phyloP scores from a whole-genome alignment of 2,888 invertebrate genomes.

The Heliconius hortense region DNA sequence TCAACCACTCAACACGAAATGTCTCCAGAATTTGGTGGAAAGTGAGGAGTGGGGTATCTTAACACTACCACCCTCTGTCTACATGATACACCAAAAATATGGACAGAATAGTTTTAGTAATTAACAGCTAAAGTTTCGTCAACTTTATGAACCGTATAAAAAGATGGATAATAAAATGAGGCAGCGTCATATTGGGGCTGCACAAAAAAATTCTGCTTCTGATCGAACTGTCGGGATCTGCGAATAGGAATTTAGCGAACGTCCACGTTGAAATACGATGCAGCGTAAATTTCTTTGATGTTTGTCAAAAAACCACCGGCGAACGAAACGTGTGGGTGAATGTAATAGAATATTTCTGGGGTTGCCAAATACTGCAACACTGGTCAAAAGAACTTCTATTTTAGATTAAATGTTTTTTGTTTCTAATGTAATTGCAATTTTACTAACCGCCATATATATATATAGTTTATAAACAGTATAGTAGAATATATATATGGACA shows the following conservation, averaged over 20 bases:
- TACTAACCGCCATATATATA: neutral
- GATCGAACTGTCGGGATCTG: constrained; percentile 21
- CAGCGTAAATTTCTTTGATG: constrained; percentile 28
- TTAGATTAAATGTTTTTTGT: constrained; percentile 7
- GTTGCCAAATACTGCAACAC: constrained; percentile 16
- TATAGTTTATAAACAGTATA: neutral
- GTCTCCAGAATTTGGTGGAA: too few relatives aligned
- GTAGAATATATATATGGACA: neutral
- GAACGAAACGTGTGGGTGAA: constrained; percentile 19
- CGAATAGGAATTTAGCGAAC: constrained; percentile 25
- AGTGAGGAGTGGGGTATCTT: too few relatives aligned
- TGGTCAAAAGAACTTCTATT: constrained; percentile 4
- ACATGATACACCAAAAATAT: too few relatives aligned
- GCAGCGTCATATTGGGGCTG: neutral
- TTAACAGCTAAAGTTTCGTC: neutral
- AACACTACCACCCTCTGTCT: too few relatives aligned
- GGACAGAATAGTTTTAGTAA: neutral
- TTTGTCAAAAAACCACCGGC: constrained; percentile 29
- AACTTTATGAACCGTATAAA: neutral
- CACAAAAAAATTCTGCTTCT: constrained; percentile 11
- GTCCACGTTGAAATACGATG: constrained; percentile 27
- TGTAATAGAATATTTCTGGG: constrained; percentile 25
- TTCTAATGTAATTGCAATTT: neutral
- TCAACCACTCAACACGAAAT: too few relatives aligned
- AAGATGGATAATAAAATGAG: neutral